Evolutionary conservation across 2,888 invertebrate species (phyloP), one percentile per base, ranked within the genome.

Genomic region (Pachymerium ferrugineum): DNA sequence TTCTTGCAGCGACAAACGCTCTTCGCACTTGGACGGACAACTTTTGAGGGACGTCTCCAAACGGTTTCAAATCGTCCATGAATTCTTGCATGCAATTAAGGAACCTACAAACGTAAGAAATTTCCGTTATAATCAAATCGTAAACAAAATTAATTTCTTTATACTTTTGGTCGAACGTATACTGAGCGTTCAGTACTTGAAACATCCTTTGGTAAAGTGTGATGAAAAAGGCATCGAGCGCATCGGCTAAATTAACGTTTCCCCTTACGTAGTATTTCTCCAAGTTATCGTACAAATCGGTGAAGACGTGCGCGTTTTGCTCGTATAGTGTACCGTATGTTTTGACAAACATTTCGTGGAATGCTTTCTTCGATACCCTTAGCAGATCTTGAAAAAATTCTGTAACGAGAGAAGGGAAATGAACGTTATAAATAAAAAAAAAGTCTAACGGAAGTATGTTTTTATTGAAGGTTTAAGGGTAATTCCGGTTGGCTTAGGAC

Each of bases 251-350:
- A 81, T 94, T 90, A 73, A 92, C 88, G 81, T 92, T 89, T 67
- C 95, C 95, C 75, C 88, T 88, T 14, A 87, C 86, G 85, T 95
- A 97, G 83, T 97, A 97, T 80, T 88, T 89, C 82, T 95, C 94
- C 78, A 97, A 86, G 80, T 95, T 91, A 77, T 88, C 88, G 84
- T 96, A 97, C 76, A 97, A 87, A 81, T 94, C 91, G 77, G 91
- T 90, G 85, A 97, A 97, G 69, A 97, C 92, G 81, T 92, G 90
- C 12, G 95, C 88, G 83, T 97, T 94, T 81, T 94, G 91, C 81
- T 96, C 91, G 86, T 97, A 97, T 79, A 97, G 89, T 83, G 94
- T 89, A 73, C 97, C 97, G 85, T 97, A 97, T 0, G 97, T 97
- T 78, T 89, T 88, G 81, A 92, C 91, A 86, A 97, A 97, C 97